Evolutionary conservation across 2,113 vertebrate species (phyloP).

Genomic region (Callaeas wilsoni): DNA sequence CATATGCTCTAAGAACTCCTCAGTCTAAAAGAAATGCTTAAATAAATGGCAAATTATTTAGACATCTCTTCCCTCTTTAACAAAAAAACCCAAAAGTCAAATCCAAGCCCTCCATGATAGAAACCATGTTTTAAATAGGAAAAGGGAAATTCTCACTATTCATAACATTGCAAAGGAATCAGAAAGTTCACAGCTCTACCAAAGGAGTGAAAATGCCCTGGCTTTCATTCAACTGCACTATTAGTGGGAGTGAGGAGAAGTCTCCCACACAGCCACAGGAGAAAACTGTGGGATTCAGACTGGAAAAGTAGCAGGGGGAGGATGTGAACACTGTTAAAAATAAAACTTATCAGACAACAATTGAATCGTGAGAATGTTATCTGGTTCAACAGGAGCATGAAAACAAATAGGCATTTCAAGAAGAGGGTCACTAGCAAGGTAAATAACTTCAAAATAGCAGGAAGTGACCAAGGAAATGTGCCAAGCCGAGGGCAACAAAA

Average conservation of each 20-base stretch:
- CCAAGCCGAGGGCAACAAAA: neutral
- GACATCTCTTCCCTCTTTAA: neutral
- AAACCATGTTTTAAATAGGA: neutral
- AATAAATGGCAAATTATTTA: neutral
- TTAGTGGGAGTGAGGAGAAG: neutral
- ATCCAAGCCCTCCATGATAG: neutral
- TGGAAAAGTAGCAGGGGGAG: slow-evolving; percentile 35
- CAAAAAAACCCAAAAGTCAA: neutral
- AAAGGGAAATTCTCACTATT: neutral
- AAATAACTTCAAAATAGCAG: slow-evolving; percentile 67
- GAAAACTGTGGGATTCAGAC: neutral
- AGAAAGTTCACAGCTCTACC: neutral
- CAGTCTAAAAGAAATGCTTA: neutral
- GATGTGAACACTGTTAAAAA: slow-evolving; percentile 63
- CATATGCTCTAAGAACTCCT: neutral
- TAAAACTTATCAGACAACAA: slow-evolving; percentile 67
- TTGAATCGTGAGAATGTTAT: slow-evolving; percentile 65
- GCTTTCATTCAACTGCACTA: neutral
- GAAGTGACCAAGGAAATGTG: slow-evolving; percentile 31
- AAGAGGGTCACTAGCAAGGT: slow-evolving; percentile 53
- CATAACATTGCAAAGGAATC: neutral
- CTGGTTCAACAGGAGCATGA: slow-evolving; percentile 52
- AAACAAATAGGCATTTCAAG: slow-evolving; percentile 54
- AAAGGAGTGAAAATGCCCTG: neutral
- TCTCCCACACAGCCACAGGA: neutral